A percentile compares a stretch with the other conserved stretches of the same genome.
Evolutionary conservation across 23 tunicate genomes (phyloP).

Genomic region (Botrylloides violaceus): DNA sequence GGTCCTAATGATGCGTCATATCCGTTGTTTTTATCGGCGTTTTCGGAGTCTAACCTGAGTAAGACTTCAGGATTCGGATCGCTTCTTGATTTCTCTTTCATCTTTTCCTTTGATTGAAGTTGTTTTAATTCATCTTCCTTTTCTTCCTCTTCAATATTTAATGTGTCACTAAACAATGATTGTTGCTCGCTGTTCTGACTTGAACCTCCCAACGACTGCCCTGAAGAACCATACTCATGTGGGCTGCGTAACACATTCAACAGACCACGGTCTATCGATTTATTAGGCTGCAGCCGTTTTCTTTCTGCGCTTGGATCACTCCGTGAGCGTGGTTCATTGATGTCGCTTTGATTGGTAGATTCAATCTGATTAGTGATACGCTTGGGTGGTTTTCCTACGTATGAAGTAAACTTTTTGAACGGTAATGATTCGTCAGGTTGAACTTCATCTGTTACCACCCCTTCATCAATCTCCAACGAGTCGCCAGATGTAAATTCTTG

Average conservation of each 20-base stretch:
- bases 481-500: background rate
- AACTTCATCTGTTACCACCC: background rate
- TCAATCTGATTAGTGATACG: background rate
- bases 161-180: conserved; percentile 5
- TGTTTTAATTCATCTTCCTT: conserved; percentile 9
- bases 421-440: background rate
- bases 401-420: background rate
- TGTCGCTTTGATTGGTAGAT: background rate
- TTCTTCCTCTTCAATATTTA: background rate
- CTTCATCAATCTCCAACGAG: conserved; percentile 17
- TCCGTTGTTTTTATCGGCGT: background rate
- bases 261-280: background rate
- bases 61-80: conserved; percentile 48
- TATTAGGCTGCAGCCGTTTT: background rate
- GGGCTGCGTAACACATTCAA: background rate
- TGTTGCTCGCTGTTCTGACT: conserved; percentile 9
- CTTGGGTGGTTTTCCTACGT: conserved; percentile 4
- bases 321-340: conserved; percentile 6
- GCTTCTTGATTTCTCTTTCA: conserved; percentile 71
- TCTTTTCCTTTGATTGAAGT: background rate
- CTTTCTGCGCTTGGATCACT: conserved; percentile 36
- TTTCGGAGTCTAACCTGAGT: background rate
- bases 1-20: background rate
- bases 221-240: background rate
- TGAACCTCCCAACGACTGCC: background rate